Percentiles rank a stretch among this genome's conserved stretches.
Conservation (phyloP, 2,113 vertebrate genomes). For the Scomber scombrus region DNA sequence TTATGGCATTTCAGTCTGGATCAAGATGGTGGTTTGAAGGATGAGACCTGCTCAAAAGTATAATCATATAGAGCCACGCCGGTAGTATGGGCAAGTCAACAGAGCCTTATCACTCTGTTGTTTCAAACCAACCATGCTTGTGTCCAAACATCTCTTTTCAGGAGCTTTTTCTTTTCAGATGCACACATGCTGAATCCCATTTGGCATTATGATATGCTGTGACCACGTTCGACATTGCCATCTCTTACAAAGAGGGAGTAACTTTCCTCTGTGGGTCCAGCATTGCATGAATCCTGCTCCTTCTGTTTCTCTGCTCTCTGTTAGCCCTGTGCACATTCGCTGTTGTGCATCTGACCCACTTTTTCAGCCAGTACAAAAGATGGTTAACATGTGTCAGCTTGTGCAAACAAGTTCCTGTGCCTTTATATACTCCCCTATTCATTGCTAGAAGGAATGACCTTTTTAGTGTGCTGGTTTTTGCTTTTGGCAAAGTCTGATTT, state of each 20-base stretch:
- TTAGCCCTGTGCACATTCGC: conserved; percentile 55
- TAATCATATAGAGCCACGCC: too few species aligned
- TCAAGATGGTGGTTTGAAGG: not conserved
- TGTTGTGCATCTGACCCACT: conserved; percentile 67
- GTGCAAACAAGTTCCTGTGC: conserved; percentile 70
- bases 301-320: conserved; percentile 45
- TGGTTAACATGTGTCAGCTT: conserved; percentile 74
- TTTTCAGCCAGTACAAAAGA: conserved; percentile 76
- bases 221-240: conserved; percentile 34
- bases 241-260: conserved; percentile 32
- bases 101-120: not conserved
- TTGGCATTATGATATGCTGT: conserved; percentile 44
- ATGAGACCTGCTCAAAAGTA: too few species aligned
- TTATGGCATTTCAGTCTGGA: not conserved
- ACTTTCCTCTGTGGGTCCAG: conserved; percentile 56
- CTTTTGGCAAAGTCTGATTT: conserved; percentile 40
- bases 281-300: conserved; percentile 46
- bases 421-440: conserved; percentile 62
- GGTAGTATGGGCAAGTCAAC: not conserved
- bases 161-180: conserved; percentile 11
- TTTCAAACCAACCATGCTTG: conserved; percentile 9
- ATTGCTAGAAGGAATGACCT: conserved; percentile 40
- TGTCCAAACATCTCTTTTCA: conserved; percentile 1
- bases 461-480: conserved; percentile 31
- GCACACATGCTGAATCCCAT: conserved; percentile 47